Percentiles rank a stretch among this genome's conserved stretches.
These are phyloP conservation scores for Eupsittula cactorum DNA, from an alignment of 2,113 vertebrate species.

Conservation along the genomic window DNA sequence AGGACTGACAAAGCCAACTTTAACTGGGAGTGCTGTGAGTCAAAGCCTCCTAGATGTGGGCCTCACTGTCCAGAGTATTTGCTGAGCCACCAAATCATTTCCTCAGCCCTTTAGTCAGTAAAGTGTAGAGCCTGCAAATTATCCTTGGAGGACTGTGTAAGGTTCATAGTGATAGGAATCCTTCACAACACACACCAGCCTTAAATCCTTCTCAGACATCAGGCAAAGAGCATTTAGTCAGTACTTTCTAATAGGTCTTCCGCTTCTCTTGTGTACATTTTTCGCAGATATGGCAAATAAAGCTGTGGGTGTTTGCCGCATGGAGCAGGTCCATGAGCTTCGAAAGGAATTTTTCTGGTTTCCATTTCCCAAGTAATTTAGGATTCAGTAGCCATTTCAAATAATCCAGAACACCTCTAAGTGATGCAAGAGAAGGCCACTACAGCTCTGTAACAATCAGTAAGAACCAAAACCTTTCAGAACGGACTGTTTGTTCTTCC, in stretches of 20 bases:
- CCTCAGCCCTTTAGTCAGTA: neutral
- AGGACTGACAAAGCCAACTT: neutral
- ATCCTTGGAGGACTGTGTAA: rapidly evolving
- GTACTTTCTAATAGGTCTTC: neutral
- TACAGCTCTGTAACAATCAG: neutral
- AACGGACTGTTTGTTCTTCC: neutral
- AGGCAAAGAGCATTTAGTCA: neutral
- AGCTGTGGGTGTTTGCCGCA: neutral
- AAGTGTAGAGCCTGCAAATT: neutral
- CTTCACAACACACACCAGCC: neutral
- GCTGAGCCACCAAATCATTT: neutral
- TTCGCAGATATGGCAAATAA: neutral
- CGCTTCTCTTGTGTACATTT: neutral
- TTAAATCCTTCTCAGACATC: neutral
- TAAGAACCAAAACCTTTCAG: neutral
- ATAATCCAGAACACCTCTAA: neutral
- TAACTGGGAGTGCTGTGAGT: neutral
- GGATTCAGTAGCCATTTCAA: neutral
- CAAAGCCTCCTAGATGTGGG: neutral
- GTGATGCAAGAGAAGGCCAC: neutral
- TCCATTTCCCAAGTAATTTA: neutral
- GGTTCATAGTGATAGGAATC: neutral
- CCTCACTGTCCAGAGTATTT: neutral
- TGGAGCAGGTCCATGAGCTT: neutral
- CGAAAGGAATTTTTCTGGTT: neutral